Base-by-base conservation (phyloP, 2,797 vertebrate genomes). In the Acipenser transmontanus region DNA sequence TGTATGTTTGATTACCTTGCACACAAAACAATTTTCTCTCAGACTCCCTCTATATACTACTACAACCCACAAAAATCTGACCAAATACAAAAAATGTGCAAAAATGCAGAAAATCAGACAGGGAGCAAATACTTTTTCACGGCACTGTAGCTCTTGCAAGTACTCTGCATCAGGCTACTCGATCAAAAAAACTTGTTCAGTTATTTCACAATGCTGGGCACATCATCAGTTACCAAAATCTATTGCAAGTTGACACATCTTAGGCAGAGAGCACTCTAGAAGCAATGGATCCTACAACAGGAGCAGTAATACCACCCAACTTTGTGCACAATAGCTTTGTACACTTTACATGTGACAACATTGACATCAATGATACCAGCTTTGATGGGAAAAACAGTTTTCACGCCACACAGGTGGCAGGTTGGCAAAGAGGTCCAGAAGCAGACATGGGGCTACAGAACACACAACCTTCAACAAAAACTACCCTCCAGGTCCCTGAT, bases 371-470 rank as follows among this genome's bases (percentile, higher is more conserved):
- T 66, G 65, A 66, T 49, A 47, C 47, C n/a, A 66, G 20, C 12
- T 56, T 66, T 60, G 65, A 66, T 66, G 65, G 65, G 8, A 59
- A 66, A 59, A 61, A 66, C 65, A 66, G 20, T 14, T 66, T 66
- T 57, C 54, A 66, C 61, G 65, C 65, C 14, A 66, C 65, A 6
- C 1, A 66, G 48, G 10, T 60, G 47, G 57, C 65, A 12, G 48
- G 50, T 9, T 60, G 57, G 56, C 56, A 60, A 59, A n/a, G 47
- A 47, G 47, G 11, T 20, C 56, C 56, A 61, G 48, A 20, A 9
- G 54, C 10, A 50, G 47, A 13, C 49, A 49, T 50, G 49, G 47
- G n/a, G 34, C 13, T 61, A 17, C 14, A 61, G 49, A 20, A 48
- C 50, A 1, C 17, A 17, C 17, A 17, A 17, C 17, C 17, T 17